Percentiles rank a stretch among this genome's conserved stretches.
Conservation (phyloP, 2,888 invertebrate species). For the Nezara viridula region DNA sequence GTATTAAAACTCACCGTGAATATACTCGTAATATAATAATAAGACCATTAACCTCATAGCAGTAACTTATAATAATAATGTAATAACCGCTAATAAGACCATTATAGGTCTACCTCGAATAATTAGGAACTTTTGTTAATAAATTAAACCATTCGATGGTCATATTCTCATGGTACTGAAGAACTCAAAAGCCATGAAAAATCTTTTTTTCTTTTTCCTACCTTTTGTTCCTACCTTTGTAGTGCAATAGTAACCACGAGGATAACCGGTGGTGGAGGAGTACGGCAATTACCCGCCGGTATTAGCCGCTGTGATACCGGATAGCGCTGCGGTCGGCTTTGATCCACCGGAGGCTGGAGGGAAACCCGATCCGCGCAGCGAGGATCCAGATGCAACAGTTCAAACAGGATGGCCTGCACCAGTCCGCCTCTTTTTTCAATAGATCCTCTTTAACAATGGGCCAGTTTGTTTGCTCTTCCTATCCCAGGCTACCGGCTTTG, state of each 20-base stretch:
- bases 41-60: too few relatives aligned
- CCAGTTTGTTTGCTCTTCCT: conserved; percentile 12
- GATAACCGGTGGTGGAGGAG: neutral
- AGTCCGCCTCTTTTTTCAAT: neutral
- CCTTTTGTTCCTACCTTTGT: neutral
- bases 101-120: too few relatives aligned
- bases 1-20: too few relatives aligned
- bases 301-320: neutral
- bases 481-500: conserved; percentile 26
- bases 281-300: neutral
- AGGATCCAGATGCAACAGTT: conserved; percentile 14
- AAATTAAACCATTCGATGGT: too few relatives aligned
- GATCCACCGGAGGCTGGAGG: neutral
- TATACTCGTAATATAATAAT: too few relatives aligned
- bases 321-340: conserved; percentile 5
- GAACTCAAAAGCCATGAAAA: too few relatives aligned
- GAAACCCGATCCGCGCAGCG: neutral
- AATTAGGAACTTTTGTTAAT: too few relatives aligned
- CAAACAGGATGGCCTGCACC: conserved; percentile 1
- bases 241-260: neutral
- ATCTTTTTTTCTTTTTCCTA: neutral
- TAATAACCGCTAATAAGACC: too few relatives aligned
- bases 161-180: too few relatives aligned
- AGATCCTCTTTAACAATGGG: neutral
- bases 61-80: too few relatives aligned